A percentile compares a stretch with the other conserved stretches of the same genome.
phyloP scores from a whole-genome alignment of 2,113 vertebrate species.

The Grus americana region DNA sequence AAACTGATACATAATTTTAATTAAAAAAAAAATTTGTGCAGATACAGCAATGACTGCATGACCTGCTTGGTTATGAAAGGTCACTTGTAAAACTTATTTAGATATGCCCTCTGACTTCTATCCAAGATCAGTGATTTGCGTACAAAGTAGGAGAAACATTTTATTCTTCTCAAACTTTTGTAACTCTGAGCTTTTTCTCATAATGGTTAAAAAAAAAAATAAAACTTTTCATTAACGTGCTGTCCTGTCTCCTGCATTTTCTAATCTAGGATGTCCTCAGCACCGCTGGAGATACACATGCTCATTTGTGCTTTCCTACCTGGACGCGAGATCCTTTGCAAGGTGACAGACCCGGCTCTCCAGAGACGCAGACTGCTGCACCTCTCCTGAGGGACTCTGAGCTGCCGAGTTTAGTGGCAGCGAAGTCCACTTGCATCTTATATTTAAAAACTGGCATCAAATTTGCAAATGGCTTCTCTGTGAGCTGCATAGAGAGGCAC shows the following conservation, averaged over 20 bases:
- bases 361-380: background rate
- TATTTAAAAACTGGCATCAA: background rate
- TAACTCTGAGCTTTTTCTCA: background rate
- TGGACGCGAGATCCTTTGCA: background rate
- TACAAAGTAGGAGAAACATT: background rate
- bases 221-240: rapidly evolving
- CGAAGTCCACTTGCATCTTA: background rate
- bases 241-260: background rate
- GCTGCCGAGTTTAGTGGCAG: background rate
- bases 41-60: background rate
- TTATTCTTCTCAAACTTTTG: background rate
- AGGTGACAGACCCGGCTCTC: background rate
- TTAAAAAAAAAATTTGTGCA: background rate
- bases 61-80: background rate
- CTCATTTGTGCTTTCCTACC: background rate
- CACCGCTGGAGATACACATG: background rate
- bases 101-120: background rate
- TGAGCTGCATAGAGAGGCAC: background rate
- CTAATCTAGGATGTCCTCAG: background rate
- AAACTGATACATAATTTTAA: background rate
- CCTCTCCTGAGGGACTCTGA: background rate
- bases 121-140: background rate
- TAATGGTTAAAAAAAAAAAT: background rate
- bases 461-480: background rate
- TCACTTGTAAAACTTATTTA: background rate